phyloP scores from a whole-genome alignment of 2,797 vertebrate species.

The Dallia pectoralis region DNA sequence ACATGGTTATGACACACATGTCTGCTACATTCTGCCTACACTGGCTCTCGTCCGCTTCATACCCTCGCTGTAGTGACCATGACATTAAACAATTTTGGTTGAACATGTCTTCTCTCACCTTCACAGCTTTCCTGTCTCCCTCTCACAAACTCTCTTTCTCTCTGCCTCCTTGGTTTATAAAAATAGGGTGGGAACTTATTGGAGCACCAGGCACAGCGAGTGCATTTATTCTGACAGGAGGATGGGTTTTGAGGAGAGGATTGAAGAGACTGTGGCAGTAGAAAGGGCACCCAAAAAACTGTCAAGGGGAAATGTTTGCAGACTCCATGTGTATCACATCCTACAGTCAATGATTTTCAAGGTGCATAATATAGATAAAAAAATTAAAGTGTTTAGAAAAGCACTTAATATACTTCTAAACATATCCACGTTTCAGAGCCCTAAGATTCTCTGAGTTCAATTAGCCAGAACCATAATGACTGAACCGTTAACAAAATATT shows the following conservation, averaged over 20 bases:
- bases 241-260: background rate
- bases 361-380: too few relatives aligned
- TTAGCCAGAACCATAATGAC: too few relatives aligned
- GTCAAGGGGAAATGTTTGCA: background rate
- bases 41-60: background rate
- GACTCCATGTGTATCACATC: too few relatives aligned
- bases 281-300: background rate
- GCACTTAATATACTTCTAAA: too few relatives aligned
- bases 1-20: background rate
- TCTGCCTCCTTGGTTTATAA: background rate
- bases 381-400: too few relatives aligned
- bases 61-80: background rate
- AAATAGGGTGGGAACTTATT: background rate
- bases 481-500: too few relatives aligned
- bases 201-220: background rate
- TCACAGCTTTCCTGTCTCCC: too few relatives aligned
- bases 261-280: background rate
- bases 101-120: background rate
- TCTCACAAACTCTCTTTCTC: background rate
- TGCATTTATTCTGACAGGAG: background rate
- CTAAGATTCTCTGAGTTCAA: too few relatives aligned
- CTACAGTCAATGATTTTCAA: too few relatives aligned
- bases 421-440: too few relatives aligned
- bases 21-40: background rate
- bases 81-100: background rate